phyloP scores from a whole-genome alignment of 2,888 invertebrate species.

The Amiota mariae region DNA sequence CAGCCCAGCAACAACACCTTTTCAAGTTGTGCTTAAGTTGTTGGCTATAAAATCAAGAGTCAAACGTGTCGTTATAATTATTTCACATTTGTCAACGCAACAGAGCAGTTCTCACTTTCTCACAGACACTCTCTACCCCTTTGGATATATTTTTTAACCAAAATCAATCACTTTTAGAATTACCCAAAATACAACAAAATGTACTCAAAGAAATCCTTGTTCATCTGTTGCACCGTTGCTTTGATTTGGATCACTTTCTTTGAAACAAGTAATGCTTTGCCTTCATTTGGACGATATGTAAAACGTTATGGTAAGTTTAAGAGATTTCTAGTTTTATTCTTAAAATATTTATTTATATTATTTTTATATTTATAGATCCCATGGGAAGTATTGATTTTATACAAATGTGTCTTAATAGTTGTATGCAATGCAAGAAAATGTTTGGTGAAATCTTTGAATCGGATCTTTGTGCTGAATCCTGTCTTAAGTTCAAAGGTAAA shows the following conservation, averaged over 20 bases:
- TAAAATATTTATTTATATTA: not conserved
- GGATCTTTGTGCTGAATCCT: constrained; percentile 87
- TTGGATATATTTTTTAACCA: constrained; percentile 15
- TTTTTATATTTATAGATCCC: constrained; percentile 46
- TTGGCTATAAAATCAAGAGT: constrained; percentile 60
- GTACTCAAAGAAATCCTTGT: constrained; percentile 50
- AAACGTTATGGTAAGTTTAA: constrained; percentile 70
- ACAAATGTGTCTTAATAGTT: constrained; percentile 87
- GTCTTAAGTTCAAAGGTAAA: constrained; percentile 87
- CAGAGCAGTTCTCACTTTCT: constrained; percentile 8
- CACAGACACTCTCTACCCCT: not conserved
- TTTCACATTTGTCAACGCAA: constrained; percentile 48
- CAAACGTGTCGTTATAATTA: constrained; percentile 57
- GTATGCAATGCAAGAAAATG: constrained; percentile 92
- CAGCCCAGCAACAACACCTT: too few relatives aligned
- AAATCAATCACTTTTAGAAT: too few relatives aligned
- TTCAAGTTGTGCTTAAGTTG: constrained; percentile 30
- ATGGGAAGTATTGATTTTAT: constrained; percentile 75
- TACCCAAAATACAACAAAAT: constrained; percentile 40
- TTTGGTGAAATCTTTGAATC: constrained; percentile 90
- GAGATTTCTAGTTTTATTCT: not conserved
- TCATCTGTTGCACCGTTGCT: constrained; percentile 45
- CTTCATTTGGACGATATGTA: constrained; percentile 68
- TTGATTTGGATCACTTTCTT: constrained; percentile 50
- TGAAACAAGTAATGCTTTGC: constrained; percentile 55